phyloP scores from a whole-genome alignment of 2,113 vertebrate genomes.

The Puffinus mauretanicus region DNA sequence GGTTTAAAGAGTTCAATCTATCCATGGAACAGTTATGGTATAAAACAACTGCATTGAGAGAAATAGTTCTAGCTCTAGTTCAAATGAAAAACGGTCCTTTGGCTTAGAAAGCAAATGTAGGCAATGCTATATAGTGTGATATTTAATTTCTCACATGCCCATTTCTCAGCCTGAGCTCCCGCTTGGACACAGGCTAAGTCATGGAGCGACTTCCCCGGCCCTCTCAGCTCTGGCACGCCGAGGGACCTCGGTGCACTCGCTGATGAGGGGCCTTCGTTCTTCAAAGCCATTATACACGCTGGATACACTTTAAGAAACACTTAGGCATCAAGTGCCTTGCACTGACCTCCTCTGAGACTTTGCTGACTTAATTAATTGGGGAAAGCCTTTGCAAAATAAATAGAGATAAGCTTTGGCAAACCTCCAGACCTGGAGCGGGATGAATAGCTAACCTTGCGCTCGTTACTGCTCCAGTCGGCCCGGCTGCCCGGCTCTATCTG shows the following conservation, averaged over 20 bases:
- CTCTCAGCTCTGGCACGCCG: fast-evolving
- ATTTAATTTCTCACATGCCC: neutral
- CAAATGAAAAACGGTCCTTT: neutral
- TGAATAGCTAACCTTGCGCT: neutral
- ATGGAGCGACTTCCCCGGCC: neutral
- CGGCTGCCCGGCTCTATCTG: fast-evolving
- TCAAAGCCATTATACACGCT: neutral
- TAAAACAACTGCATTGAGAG: neutral
- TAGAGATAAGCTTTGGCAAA: constrained; percentile 49
- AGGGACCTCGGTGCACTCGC: neutral
- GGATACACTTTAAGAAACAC: constrained; percentile 14
- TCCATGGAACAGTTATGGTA: neutral
- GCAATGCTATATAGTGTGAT: neutral
- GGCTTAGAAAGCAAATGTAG: neutral
- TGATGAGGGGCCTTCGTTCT: neutral
- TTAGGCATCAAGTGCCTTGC: constrained; percentile 29
- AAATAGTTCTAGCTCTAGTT: neutral
- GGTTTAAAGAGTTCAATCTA: neutral
- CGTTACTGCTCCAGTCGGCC: neutral
- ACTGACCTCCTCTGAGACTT: constrained; percentile 42
- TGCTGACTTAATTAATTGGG: constrained; percentile 51
- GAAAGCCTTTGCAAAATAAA: constrained; percentile 58
- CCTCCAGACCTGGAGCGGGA: constrained; percentile 7
- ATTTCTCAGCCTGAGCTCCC: neutral
- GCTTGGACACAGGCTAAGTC: neutral